These are phyloP conservation scores for Microctenopoma stevenorrisi DNA, from an alignment of 2,797 vertebrate genomes.

Conservation along the genomic window DNA sequence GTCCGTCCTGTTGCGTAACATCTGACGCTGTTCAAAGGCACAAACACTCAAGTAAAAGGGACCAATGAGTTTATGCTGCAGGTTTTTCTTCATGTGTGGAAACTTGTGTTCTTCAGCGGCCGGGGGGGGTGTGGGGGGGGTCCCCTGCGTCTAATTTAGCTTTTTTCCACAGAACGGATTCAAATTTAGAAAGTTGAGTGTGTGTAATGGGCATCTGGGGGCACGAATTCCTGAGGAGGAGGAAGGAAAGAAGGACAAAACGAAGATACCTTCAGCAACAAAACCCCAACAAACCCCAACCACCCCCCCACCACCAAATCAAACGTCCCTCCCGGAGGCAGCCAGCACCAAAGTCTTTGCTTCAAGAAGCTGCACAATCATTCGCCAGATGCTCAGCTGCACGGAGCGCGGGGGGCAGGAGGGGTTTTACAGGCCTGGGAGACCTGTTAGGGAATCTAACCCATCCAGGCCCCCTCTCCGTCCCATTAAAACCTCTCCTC, in stretches of 20 bases:
- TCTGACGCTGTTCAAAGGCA: no score
- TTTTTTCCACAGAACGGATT: slow-evolving; percentile 7
- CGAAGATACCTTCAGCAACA: neutral
- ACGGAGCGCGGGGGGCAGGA: neutral
- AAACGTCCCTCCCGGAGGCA: slow-evolving; percentile 8
- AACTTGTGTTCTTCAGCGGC: neutral
- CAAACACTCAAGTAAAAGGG: neutral
- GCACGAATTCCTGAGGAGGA: slow-evolving; percentile 27
- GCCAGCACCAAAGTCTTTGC: slow-evolving; percentile 4
- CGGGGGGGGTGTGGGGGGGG: neutral
- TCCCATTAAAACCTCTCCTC: slow-evolving; percentile 63
- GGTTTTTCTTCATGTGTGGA: neutral
- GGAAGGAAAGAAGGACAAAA: slow-evolving; percentile 4
- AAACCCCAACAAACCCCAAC: slow-evolving; percentile 15
- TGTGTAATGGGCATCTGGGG: slow-evolving; percentile 22
- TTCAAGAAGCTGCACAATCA: neutral
- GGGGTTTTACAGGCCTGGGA: slow-evolving; percentile 39
- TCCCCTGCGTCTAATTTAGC: slow-evolving; percentile 9
- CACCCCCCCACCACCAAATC: neutral
- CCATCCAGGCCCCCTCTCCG: slow-evolving; percentile 25
- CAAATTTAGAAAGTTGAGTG: slow-evolving; percentile 41
- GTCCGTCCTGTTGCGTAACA: no score
- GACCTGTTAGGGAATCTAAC: slow-evolving; percentile 57
- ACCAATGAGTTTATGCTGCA: slow-evolving; percentile 1
- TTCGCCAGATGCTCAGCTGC: slow-evolving; percentile 50